Percentiles rank a stretch among this genome's conserved stretches.
Conservation (phyloP, 2,113 vertebrate genomes). For the Halcyon senegalensis region DNA sequence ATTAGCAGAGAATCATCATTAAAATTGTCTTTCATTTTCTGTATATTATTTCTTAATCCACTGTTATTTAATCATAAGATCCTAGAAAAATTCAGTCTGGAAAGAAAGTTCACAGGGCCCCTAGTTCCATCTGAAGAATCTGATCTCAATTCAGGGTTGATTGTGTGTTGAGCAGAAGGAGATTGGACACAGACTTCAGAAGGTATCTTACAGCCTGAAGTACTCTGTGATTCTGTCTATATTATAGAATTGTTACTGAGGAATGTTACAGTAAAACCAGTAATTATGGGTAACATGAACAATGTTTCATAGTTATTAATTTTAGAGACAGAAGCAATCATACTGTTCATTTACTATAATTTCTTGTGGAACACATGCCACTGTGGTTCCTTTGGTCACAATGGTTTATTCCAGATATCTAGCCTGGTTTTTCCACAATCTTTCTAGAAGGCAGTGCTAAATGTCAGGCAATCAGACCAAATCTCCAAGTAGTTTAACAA, state of each 20-base stretch:
- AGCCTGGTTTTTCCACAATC: background rate
- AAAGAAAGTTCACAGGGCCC: background rate
- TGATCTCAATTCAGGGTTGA: background rate
- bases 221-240: background rate
- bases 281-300: background rate
- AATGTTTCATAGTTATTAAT: background rate
- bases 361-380: background rate
- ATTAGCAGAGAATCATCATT: background rate
- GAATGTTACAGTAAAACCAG: background rate
- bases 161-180: background rate
- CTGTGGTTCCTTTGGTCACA: background rate
- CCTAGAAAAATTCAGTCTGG: background rate
- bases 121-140: background rate
- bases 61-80: background rate
- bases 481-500: background rate
- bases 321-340: background rate
- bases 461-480: background rate
- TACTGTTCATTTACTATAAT: background rate
- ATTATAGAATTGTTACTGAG: background rate
- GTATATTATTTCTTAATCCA: background rate
- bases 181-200: background rate
- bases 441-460: background rate
- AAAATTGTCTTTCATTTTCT: background rate
- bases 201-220: background rate
- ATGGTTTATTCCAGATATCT: background rate